Percentiles rank a stretch among this genome's conserved stretches.
These are phyloP conservation scores for Megastigmus dorsalis DNA, from an alignment of 2,888 invertebrate genomes.

Conservation along the genomic window DNA sequence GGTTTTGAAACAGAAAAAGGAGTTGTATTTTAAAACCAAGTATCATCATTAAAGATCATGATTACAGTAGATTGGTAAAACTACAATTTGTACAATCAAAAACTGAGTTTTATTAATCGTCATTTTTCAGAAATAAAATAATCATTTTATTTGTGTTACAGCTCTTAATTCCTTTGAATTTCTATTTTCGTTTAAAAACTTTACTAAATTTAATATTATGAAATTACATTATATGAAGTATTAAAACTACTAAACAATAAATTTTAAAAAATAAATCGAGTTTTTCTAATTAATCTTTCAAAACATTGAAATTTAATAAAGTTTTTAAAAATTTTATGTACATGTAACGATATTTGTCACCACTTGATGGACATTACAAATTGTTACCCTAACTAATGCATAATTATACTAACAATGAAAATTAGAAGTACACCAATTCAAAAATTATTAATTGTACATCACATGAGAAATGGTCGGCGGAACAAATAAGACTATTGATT, in stretches of 20 bases:
- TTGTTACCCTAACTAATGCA: conserved; percentile 56
- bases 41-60: conserved; percentile 44
- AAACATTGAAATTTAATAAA: conserved; percentile 55
- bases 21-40: conserved; percentile 38
- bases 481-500: conserved; percentile 49
- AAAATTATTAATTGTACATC: conserved; percentile 53
- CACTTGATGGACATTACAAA: conserved; percentile 55
- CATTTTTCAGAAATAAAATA: conserved; percentile 55
- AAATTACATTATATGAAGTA: conserved; percentile 39
- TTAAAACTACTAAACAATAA: conserved; percentile 44
- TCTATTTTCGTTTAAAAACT: conserved; percentile 54
- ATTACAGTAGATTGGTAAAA: conserved; percentile 48
- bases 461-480: conserved; percentile 50
- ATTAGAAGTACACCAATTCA: conserved; percentile 53
- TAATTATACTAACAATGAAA: conserved; percentile 56
- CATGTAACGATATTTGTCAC: conserved; percentile 55
- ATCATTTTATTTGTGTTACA: conserved; percentile 54
- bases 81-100: conserved; percentile 55
- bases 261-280: conserved; percentile 46
- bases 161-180: conserved; percentile 52
- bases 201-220: conserved; percentile 53
- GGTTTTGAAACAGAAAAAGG: conserved; percentile 41
- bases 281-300: conserved; percentile 43
- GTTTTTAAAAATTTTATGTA: conserved; percentile 56
- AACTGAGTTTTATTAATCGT: conserved; percentile 56